Evolutionary conservation across 1,140 invertebrate genomes (phyloP).

Genomic region (Brachionus rotundiformis): DNA sequence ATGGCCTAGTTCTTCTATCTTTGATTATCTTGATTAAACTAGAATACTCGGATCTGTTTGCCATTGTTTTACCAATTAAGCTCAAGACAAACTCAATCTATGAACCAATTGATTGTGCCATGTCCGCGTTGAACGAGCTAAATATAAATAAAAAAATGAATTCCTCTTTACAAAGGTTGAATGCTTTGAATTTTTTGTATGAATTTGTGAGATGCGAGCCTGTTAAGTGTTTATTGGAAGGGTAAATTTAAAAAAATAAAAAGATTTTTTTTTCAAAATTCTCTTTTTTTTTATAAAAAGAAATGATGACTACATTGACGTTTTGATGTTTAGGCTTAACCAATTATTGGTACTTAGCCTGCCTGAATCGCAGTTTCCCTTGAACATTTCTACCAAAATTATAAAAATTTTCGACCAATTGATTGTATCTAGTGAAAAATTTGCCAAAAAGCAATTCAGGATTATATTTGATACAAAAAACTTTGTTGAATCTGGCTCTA

Average conservation of each 20-base stretch:
- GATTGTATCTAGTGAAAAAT: constrained; percentile 12
- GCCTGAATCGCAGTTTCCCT: neutral
- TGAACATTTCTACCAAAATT: neutral
- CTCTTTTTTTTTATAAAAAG: neutral
- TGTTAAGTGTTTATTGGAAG: neutral
- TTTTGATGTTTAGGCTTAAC: constrained; percentile 23
- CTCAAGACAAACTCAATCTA: constrained; percentile 23
- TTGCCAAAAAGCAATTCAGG: constrained; percentile 22
- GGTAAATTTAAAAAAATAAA: neutral
- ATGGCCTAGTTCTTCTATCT: constrained; percentile 12
- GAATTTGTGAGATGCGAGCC: constrained; percentile 40
- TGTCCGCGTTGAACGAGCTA: constrained; percentile 20
- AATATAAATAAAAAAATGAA: constrained; percentile 28
- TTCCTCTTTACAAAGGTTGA: neutral
- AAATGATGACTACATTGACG: constrained; percentile 19
- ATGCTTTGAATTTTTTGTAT: constrained; percentile 43
- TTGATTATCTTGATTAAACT: constrained; percentile 34
- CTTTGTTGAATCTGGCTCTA: constrained; percentile 16
- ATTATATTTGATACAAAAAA: constrained; percentile 34
- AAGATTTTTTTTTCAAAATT: neutral
- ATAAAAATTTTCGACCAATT: constrained; percentile 10
- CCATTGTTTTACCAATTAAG: constrained; percentile 19
- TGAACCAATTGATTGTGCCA: constrained; percentile 42
- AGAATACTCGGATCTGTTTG: constrained; percentile 20
- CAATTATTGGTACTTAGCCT: constrained; percentile 22